A percentile compares a stretch with the other conserved stretches of the same genome.
Conservation (phyloP, 2,888 invertebrate genomes). For the Hoplodrina blanda region DNA sequence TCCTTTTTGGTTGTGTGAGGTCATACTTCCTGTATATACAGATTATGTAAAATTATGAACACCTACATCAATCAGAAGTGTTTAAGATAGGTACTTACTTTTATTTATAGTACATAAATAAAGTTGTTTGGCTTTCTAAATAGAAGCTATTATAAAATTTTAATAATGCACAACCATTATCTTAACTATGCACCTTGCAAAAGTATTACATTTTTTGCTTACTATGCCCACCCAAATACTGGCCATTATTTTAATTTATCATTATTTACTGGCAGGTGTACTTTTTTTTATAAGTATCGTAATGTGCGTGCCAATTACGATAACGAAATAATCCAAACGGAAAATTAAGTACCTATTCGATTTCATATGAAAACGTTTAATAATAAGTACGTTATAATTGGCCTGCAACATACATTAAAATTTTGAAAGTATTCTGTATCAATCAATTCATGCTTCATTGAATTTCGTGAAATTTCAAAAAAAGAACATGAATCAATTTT, state of each 20-base stretch:
- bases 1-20: constrained; percentile 50
- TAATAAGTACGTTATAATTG: background rate
- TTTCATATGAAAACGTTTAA: constrained; percentile 8
- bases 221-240: background rate
- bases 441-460: constrained; percentile 38
- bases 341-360: background rate
- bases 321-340: constrained; percentile 33
- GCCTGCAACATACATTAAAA: constrained; percentile 1
- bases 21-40: constrained; percentile 58
- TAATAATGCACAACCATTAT: constrained; percentile 2
- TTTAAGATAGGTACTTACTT: constrained; percentile 6
- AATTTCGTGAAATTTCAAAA: constrained; percentile 43
- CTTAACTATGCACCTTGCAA: constrained; percentile 6
- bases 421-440: constrained; percentile 21
- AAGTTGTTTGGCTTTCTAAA: background rate
- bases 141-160: background rate
- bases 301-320: constrained; percentile 19
- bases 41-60: constrained; percentile 38
- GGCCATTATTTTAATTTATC: constrained; percentile 20
- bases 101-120: background rate
- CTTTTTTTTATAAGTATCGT: constrained; percentile 27
- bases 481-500: constrained; percentile 43
- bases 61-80: constrained; percentile 48
- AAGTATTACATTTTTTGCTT: constrained; percentile 1
- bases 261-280: constrained; percentile 17